Evolutionary conservation across 2,797 vertebrate species (phyloP).

Genomic region (Paguma larvata): DNA sequence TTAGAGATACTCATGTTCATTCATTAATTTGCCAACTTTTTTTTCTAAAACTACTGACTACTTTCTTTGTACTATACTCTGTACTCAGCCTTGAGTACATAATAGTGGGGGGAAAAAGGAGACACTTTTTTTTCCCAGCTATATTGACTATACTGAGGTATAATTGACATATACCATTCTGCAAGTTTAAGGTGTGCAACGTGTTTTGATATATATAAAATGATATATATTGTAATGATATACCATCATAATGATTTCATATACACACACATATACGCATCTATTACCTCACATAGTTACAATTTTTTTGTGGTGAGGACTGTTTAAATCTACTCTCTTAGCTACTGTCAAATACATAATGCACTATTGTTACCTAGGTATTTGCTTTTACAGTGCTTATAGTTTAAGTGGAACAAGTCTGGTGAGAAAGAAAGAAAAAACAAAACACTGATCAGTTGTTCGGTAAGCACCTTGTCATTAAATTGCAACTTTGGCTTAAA

Average conservation of each 20-base stretch:
- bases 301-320: not conserved
- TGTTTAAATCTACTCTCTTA: not conserved
- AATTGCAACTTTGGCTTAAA: not conserved
- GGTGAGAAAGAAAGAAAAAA: not conserved
- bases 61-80: not conserved
- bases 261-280: not conserved
- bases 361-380: not conserved
- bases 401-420: not conserved
- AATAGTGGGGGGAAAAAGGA: not conserved
- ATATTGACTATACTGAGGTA: not conserved
- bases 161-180: not conserved
- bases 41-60: not conserved
- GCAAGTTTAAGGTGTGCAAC: not conserved
- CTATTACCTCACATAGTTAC: not conserved
- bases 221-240: not conserved
- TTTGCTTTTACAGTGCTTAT: not conserved
- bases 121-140: not conserved
- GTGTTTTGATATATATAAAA: not conserved
- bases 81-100: not conserved
- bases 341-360: not conserved
- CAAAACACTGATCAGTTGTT: not conserved
- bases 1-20: not conserved
- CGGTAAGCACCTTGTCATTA: accelerated
- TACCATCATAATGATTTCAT: not conserved
- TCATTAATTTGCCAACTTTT: slow-evolving; percentile 13